Percentiles rank a stretch among this genome's conserved stretches.
phyloP scores from a whole-genome alignment of 2,888 invertebrate genomes.

The Epinotia nisella region DNA sequence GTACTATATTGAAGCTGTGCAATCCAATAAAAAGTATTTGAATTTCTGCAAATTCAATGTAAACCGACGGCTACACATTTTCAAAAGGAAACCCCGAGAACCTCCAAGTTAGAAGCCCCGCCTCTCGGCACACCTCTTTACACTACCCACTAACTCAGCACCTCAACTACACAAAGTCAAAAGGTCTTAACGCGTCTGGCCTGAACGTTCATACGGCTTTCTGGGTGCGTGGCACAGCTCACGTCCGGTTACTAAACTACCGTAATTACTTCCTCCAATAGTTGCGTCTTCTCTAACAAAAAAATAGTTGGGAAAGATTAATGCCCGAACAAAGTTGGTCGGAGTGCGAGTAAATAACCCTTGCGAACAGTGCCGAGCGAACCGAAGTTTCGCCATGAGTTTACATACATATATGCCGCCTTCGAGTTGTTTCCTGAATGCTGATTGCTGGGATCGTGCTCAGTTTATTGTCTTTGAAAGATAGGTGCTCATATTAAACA shows the following conservation, averaged over 20 bases:
- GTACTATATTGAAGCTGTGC: no score
- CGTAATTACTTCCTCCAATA: slow-evolving; percentile 44
- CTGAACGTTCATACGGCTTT: background rate
- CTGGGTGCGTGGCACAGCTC: background rate
- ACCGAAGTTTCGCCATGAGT: slow-evolving; percentile 10
- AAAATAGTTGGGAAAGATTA: slow-evolving; percentile 43
- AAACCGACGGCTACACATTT: background rate
- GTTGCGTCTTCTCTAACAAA: slow-evolving; percentile 41
- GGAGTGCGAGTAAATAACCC: slow-evolving; percentile 28
- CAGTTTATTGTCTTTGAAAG: background rate
- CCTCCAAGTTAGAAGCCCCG: slow-evolving; percentile 15
- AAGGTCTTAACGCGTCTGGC: background rate
- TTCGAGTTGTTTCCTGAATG: slow-evolving; percentile 9
- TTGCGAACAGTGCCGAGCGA: background rate
- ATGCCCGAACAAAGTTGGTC: slow-evolving; percentile 37
- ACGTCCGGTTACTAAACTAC: slow-evolving; percentile 43
- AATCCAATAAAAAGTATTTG: background rate
- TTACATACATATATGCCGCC: slow-evolving; percentile 7
- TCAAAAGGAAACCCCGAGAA: background rate
- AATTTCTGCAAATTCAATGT: background rate
- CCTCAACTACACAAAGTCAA: background rate
- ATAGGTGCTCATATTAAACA: background rate
- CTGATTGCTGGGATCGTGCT: slow-evolving; percentile 11
- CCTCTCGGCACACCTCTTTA: slow-evolving; percentile 15
- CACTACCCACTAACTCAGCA: slow-evolving; percentile 31